Base-by-base conservation (phyloP, 2,113 vertebrate species). In the Colaptes auratus region DNA sequence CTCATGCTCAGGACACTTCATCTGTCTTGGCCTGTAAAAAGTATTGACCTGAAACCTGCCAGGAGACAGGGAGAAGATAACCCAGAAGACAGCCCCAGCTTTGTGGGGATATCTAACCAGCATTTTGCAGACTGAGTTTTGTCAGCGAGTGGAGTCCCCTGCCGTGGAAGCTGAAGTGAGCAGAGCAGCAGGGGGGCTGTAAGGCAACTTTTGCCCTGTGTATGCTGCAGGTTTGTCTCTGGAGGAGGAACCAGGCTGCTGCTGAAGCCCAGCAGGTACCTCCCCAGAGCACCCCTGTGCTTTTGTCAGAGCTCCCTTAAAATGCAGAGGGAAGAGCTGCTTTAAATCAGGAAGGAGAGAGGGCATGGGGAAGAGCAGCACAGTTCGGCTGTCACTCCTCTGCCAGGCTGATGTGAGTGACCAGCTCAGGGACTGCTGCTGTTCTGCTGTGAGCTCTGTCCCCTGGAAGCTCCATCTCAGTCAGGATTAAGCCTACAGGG, bases 191-290 rank as follows among this genome's bases (percentile, higher is more conserved):
- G 2, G 16, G 24, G 36, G 2, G 97, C 92, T 87, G 92, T 93
- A 86, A 91, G 60, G 50, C 10, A 82, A 27, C 25, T 65, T 86
- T 42, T 42, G 42, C 42, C 14, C 12, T 42, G 42, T 42, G 42
- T 8, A 36, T 36, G 36, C 36, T 36, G 36, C 10, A 19, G 4
- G 27, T 18, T 91, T 33, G 36, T 5, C 46, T 95, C 90, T 1
- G 73, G 95, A 36, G 80, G 44, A 4, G 87, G 92, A 70, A 94
- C 76, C 25, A 83, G 23, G 31, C 60, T 96, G 60, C 84, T 90
- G 39, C 33, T 93, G 66, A 80, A 86, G 6, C 35, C 69, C 30
- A 17, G 92, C 95, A 81, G 2, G 93, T 92, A 77, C 53, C 35
- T 61, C 12, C 42, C 90, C 44, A 15, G 52, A 48, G 10, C 33